Evolutionary conservation across 1,140 invertebrate genomes (phyloP).

Genomic region (Sarcophaga bullata): DNA sequence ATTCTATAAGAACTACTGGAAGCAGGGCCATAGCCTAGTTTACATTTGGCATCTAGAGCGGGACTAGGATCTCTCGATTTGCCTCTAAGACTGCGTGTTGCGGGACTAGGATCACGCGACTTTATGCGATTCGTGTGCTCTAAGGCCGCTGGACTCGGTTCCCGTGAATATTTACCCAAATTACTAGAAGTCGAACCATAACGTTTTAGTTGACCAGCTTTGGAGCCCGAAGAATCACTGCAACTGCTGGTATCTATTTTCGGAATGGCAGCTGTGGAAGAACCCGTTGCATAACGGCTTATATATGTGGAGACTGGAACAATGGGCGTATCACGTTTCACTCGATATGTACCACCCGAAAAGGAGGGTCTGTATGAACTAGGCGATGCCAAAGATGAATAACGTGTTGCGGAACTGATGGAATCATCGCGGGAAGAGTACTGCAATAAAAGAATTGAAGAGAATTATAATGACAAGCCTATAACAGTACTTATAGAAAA

Average conservation of each 20-base stretch:
- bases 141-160: slow-evolving; percentile 61
- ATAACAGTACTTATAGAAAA: neutral
- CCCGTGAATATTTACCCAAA: slow-evolving; percentile 60
- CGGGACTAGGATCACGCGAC: slow-evolving; percentile 59
- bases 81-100: slow-evolving; percentile 51
- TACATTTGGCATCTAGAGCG: slow-evolving; percentile 42
- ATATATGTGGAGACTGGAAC: slow-evolving; percentile 50
- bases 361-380: slow-evolving; percentile 62
- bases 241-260: slow-evolving; percentile 49
- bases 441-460: slow-evolving; percentile 43
- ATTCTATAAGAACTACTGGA: slow-evolving; percentile 42
- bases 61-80: slow-evolving; percentile 59
- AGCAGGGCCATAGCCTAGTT: slow-evolving; percentile 36
- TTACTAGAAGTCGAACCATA: slow-evolving; percentile 53
- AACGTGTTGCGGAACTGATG: slow-evolving; percentile 49
- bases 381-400: slow-evolving; percentile 54
- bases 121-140: slow-evolving; percentile 59
- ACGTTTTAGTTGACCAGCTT: slow-evolving; percentile 54
- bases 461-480: neutral
- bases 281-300: slow-evolving; percentile 53
- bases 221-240: slow-evolving; percentile 45
- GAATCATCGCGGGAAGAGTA: slow-evolving; percentile 54
- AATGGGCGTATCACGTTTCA: slow-evolving; percentile 53
- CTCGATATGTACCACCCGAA: slow-evolving; percentile 62
- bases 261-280: neutral